Percentiles rank a stretch among this genome's conserved stretches.
These are phyloP conservation scores for Ophiodon elongatus DNA, from an alignment of 2,113 vertebrate species.

Conservation along the genomic window DNA sequence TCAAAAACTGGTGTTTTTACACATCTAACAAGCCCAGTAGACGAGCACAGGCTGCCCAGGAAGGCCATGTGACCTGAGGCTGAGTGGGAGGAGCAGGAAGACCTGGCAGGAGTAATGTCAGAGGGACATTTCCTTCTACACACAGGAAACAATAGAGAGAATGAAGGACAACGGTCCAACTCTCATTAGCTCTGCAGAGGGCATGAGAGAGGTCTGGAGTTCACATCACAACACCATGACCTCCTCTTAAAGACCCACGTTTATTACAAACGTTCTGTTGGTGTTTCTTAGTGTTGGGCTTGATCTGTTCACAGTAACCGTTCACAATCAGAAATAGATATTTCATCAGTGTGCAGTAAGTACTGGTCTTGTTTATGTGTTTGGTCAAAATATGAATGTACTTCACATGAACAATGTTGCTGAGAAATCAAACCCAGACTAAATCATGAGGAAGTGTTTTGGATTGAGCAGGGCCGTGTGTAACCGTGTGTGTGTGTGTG, in stretches of 20 bases:
- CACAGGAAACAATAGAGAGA: slow-evolving; percentile 38
- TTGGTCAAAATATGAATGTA: background rate
- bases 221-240: background rate
- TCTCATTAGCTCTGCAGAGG: slow-evolving; percentile 4
- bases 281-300: too few species aligned
- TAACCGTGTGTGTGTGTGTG: too few species aligned
- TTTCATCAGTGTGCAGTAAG: too few species aligned
- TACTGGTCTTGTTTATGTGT: too few species aligned
- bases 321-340: too few species aligned
- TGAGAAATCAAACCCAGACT: too few species aligned
- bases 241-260: too few species aligned
- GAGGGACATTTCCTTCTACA: slow-evolving; percentile 54
- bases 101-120: slow-evolving; percentile 35
- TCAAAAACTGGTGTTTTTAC: background rate
- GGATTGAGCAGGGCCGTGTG: too few species aligned
- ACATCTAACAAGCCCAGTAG: background rate
- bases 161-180: background rate
- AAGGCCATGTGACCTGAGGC: background rate
- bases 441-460: too few species aligned
- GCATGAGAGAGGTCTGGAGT: slow-evolving; percentile 32
- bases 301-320: too few species aligned
- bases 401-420: too few species aligned
- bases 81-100: slow-evolving; percentile 53
- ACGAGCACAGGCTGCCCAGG: background rate
- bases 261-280: too few species aligned